These are phyloP conservation scores for Alosa alosa DNA, from an alignment of 2,113 vertebrate species.

Conservation along the genomic window DNA sequence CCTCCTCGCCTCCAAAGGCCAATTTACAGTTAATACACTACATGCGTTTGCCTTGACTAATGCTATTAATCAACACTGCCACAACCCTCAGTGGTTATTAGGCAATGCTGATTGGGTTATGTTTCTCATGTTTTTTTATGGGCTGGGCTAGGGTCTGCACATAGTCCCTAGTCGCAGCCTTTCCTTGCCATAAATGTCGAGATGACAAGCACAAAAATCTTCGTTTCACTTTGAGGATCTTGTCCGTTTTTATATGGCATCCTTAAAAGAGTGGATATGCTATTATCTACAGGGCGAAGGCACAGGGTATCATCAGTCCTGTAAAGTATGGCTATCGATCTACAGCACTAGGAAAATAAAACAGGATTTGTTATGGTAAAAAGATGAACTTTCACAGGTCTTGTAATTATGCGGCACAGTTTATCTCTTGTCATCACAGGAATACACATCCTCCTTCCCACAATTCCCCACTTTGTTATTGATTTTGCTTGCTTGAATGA, in stretches of 20 bases:
- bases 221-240: background rate
- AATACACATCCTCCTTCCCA: background rate
- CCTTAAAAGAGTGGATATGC: background rate
- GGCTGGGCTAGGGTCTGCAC: background rate
- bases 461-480: background rate
- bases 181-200: conserved; percentile 23
- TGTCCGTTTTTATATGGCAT: background rate
- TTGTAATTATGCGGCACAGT: background rate
- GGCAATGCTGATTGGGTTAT: conserved; percentile 54
- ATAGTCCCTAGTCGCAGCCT: background rate
- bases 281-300: background rate
- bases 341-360: background rate
- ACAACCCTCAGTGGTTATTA: conserved; percentile 52
- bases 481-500: conserved; percentile 28
- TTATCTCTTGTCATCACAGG: background rate
- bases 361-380: conserved; percentile 15
- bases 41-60: conserved; percentile 49
- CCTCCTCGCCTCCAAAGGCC: conserved; percentile 40
- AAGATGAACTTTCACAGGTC: background rate
- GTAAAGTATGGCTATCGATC: background rate
- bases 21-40: conserved; percentile 53
- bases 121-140: conserved; percentile 36
- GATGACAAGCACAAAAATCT: conserved; percentile 9
- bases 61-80: conserved; percentile 51
- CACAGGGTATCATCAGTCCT: background rate